Conservation (phyloP, 2,113 vertebrate genomes). For the Pogona vitticeps region DNA sequence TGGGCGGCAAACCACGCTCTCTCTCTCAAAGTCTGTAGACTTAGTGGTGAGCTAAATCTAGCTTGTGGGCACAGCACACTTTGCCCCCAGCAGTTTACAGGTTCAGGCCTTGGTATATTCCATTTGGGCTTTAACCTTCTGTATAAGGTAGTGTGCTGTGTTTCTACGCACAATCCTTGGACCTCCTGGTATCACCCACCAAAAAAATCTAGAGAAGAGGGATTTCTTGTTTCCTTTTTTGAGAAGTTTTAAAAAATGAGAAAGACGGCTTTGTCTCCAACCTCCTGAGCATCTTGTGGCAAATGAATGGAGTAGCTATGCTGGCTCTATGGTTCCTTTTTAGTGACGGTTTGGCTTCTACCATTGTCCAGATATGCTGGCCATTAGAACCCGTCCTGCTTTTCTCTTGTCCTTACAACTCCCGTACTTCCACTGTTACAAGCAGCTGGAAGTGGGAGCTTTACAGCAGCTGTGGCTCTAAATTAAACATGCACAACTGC, state of each 20-base stretch:
- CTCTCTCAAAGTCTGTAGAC: too few relatives aligned
- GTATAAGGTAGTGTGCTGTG: too few relatives aligned
- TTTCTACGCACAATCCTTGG: not conserved
- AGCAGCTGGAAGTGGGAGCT: not conserved
- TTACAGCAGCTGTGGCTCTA: not conserved
- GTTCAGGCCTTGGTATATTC: too few relatives aligned
- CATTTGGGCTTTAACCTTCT: too few relatives aligned
- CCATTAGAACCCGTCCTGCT: not conserved
- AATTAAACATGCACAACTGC: not conserved
- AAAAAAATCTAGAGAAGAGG: not conserved
- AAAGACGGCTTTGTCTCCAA: not conserved
- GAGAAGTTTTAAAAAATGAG: too few relatives aligned
- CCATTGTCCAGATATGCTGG: not conserved
- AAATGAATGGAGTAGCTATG: not conserved
- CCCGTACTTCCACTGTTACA: not conserved
- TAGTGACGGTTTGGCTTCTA: not conserved
- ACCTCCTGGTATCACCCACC: not conserved
- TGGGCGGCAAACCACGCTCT: too few relatives aligned
- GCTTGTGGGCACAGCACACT: too few relatives aligned
- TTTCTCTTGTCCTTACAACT: not conserved
- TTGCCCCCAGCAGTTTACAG: too few relatives aligned
- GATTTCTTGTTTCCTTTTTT: too few relatives aligned
- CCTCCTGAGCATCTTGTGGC: not conserved
- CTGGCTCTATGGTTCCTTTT: not conserved
- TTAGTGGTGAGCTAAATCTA: too few relatives aligned